These are phyloP conservation scores for Anthopleura xanthogrammica DNA, from an alignment of 92 coral and sea anemone species.

Conservation along the genomic window DNA sequence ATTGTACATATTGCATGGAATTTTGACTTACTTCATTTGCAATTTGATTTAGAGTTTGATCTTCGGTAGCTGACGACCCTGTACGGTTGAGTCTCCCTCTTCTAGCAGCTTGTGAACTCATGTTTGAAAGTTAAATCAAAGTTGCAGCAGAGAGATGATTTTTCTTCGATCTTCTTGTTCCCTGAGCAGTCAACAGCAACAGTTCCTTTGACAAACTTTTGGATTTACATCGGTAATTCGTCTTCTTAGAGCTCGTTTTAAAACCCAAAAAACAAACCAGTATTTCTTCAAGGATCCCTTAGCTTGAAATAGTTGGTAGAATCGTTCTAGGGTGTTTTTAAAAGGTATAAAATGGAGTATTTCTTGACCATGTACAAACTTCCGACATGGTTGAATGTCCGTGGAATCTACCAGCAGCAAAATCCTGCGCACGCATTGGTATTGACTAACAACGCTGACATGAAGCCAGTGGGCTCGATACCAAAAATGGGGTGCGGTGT, in stretches of 20 bases:
- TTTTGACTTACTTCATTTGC: conserved; percentile 88
- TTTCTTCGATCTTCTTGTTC: conserved; percentile 22
- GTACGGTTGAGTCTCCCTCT: conserved; percentile 82
- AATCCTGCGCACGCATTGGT: conserved; percentile 32
- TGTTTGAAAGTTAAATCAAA: conserved; percentile 51
- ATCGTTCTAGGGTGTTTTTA: conserved; percentile 9
- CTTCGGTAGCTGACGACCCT: conserved; percentile 85
- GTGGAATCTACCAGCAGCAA: conserved; percentile 64
- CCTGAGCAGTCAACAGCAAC: conserved; percentile 72
- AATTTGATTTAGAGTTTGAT: conserved; percentile 96
- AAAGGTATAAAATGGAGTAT: conserved; percentile 21
- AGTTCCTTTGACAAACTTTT: conserved; percentile 44
- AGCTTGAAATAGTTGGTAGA: conserved; percentile 8
- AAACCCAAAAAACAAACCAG: conserved; percentile 39
- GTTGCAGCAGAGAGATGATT: conserved; percentile 17
- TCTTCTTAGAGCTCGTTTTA: conserved; percentile 32
- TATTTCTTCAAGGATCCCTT: neutral
- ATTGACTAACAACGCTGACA: conserved; percentile 23
- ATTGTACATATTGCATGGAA: neutral
- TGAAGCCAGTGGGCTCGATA: conserved; percentile 24
- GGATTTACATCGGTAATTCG: conserved; percentile 64
- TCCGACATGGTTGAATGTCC: conserved; percentile 81
- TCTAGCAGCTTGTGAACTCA: conserved; percentile 92
- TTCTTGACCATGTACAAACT: conserved; percentile 47
- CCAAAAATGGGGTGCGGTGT: conserved; percentile 28